Percentiles rank a stretch among this genome's conserved stretches.
Conservation (phyloP, 1,140 invertebrate genomes). For the Drosophila orosa region DNA sequence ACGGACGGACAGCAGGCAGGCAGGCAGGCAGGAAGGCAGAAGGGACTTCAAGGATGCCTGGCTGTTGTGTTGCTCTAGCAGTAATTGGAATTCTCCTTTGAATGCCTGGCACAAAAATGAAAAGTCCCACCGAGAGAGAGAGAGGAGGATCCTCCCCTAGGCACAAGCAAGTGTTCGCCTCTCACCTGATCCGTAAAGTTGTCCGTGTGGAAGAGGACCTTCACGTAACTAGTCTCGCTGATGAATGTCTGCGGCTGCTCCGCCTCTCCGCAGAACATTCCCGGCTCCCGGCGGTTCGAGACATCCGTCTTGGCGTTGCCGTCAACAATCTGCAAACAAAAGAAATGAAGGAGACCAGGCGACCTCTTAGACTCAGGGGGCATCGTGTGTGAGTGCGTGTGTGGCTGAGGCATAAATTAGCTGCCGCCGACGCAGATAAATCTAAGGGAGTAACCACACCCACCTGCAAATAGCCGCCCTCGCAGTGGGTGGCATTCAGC, state of each 20-base stretch:
- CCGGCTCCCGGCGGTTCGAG: conserved; percentile 93
- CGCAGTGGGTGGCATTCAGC: conserved; percentile 93
- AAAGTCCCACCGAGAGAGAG: conserved; percentile 30
- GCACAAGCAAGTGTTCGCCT: conserved; percentile 81
- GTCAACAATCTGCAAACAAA: conserved; percentile 89
- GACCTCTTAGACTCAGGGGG: conserved; percentile 42
- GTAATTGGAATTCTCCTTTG: conserved; percentile 71
- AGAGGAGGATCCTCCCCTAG: conserved; percentile 11
- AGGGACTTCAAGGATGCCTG: conserved; percentile 39
- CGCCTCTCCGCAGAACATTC: conserved; percentile 95
- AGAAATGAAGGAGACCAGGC: conserved; percentile 8
- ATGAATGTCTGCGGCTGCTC: conserved; percentile 97
- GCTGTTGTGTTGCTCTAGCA: conserved; percentile 38
- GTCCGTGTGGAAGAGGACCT: conserved; percentile 94
- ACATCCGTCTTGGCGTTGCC: conserved; percentile 94
- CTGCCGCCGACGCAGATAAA: conserved; percentile 61
- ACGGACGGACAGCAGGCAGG: not conserved
- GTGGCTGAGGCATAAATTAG: conserved; percentile 72
- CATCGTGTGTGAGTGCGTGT: conserved; percentile 54
- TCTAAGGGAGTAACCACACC: conserved; percentile 53
- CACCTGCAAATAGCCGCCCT: conserved; percentile 94
- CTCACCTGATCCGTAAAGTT: conserved; percentile 95
- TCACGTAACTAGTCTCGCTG: conserved; percentile 96
- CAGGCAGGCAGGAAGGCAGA: not conserved
- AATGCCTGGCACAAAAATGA: conserved; percentile 36